Percentiles rank a stretch among this genome's conserved stretches.
phyloP scores from a whole-genome alignment of 2,888 invertebrate species.

The Petrolisthes manimaculis region DNA sequence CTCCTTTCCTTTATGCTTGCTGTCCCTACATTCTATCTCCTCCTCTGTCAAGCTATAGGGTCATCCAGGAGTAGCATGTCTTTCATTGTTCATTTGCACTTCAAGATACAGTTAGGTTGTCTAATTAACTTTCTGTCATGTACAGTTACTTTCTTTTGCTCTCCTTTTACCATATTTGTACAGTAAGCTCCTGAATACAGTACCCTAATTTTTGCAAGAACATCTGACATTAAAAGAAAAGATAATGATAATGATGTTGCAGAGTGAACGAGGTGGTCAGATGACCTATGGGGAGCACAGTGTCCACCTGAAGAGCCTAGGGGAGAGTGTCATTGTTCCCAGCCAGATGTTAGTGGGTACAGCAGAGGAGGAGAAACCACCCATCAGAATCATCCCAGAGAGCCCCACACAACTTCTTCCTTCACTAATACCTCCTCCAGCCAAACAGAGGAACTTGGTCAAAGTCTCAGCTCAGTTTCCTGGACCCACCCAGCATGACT shows the following conservation, averaged over 20 bases:
- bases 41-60: too few relatives aligned
- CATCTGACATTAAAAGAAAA: background rate
- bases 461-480: constrained; percentile 57
- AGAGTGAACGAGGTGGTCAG: constrained; percentile 36
- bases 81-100: too few relatives aligned
- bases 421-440: constrained; percentile 32
- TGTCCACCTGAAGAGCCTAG: constrained; percentile 40
- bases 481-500: constrained; percentile 51
- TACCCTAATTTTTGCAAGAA: too few relatives aligned
- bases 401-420: constrained; percentile 36
- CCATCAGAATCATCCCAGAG: constrained; percentile 59
- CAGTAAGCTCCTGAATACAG: too few relatives aligned
- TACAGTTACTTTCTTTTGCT: too few relatives aligned
- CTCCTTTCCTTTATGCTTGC: too few relatives aligned
- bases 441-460: constrained; percentile 46
- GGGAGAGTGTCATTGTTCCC: constrained; percentile 41
- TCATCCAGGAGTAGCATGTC: too few relatives aligned
- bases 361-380: constrained; percentile 56
- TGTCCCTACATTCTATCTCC: too few relatives aligned
- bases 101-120: too few relatives aligned
- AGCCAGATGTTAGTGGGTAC: constrained; percentile 2
- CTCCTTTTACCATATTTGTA: too few relatives aligned
- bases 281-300: constrained; percentile 57
- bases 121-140: too few relatives aligned
- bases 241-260: background rate